Evolutionary conservation across 1,140 invertebrate genomes (phyloP).

Genomic region (Polyergus mexicanus): DNA sequence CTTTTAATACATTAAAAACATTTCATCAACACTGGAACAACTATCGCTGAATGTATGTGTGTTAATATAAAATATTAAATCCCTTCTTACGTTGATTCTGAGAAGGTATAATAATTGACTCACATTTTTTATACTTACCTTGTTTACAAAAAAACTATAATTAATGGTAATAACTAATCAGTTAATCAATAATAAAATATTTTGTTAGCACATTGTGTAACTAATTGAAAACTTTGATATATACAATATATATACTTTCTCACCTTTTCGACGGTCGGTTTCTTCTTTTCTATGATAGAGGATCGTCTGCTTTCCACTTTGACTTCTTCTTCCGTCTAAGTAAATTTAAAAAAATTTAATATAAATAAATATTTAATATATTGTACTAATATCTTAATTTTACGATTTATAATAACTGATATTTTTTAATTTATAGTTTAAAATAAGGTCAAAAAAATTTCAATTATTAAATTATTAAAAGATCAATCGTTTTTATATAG

Average conservation of each 20-base stretch:
- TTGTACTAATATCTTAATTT: too few relatives aligned
- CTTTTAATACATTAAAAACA: conserved; percentile 23
- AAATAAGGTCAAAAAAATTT: neutral
- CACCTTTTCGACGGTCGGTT: conserved; percentile 88
- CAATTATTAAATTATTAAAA: neutral
- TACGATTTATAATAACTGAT: neutral
- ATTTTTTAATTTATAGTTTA: neutral
- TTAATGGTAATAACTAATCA: conserved; percentile 29
- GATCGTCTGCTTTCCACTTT: conserved; percentile 89
- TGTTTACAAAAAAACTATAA: conserved; percentile 8
- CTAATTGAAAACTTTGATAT: neutral
- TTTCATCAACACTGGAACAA: neutral
- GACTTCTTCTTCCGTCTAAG: conserved; percentile 87
- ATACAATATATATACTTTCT: conserved; percentile 69
- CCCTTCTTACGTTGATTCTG: conserved; percentile 45
- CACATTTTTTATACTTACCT: conserved; percentile 60
- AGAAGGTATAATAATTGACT: conserved; percentile 60
- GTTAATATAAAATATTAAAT: conserved; percentile 18
- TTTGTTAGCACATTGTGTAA: conserved; percentile 40
- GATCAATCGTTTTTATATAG: too few relatives aligned
- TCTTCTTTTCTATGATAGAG: conserved; percentile 88
- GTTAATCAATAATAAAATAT: conserved; percentile 23
- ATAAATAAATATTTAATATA: neutral
- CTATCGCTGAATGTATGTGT: too few relatives aligned
- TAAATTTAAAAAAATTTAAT: conserved; percentile 5